Evolutionary conservation across 2,113 vertebrate genomes (phyloP).

Genomic region (Myodes glareolus): DNA sequence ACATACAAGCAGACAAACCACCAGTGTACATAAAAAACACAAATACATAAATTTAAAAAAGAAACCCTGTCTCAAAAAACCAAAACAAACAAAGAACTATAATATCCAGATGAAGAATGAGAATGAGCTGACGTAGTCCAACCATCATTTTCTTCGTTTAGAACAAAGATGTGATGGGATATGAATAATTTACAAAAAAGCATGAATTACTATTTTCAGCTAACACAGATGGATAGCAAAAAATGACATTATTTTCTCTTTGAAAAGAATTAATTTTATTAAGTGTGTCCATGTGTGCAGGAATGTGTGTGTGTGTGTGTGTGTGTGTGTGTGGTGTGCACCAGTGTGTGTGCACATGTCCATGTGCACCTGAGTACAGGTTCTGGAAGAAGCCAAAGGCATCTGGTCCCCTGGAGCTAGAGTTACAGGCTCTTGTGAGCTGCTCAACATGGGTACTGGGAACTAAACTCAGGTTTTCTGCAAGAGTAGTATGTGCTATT

Average conservation of each 20-base stretch:
- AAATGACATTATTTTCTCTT: not conserved
- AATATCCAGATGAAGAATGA: not conserved
- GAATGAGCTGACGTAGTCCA: not conserved
- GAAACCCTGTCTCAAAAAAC: not conserved
- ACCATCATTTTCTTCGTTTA: not conserved
- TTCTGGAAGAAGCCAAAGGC: not conserved
- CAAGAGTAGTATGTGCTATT: no score
- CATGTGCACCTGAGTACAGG: no score
- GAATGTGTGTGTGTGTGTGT: not conserved
- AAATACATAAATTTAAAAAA: no score
- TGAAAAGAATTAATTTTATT: not conserved
- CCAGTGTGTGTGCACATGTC: not conserved
- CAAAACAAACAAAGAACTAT: not conserved
- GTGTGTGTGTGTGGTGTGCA: not conserved
- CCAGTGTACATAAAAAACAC: no score
- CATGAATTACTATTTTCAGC: constrained; percentile 2
- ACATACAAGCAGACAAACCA: no score
- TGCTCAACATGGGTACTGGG: not conserved
- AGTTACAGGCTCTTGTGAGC: not conserved
- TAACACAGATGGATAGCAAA: not conserved
- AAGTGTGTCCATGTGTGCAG: not conserved
- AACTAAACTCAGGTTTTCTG: not conserved
- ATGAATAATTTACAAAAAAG: not conserved
- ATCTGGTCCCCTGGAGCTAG: not conserved
- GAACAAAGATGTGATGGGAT: not conserved